Evolutionary conservation across 2,888 invertebrate genomes (phyloP), one percentile per base, ranked within the genome.

Genomic region (Cheilosia pagana): DNA sequence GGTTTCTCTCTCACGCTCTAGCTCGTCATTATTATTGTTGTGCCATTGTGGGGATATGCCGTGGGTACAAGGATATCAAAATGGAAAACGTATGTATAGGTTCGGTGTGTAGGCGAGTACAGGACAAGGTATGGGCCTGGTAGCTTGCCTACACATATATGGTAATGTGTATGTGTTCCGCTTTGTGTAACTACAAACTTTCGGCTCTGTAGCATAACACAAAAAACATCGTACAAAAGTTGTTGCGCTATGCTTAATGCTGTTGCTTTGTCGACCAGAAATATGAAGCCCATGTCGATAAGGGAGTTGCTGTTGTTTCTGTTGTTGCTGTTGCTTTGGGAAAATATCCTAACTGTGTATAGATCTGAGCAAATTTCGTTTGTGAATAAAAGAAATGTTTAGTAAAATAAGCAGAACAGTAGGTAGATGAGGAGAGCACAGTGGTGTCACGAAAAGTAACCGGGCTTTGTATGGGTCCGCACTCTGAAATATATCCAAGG

Each of bases 1-100:
- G 35, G 65, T 72, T 52, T 68, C 76, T 50, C 67, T 43, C 60
- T 48, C 59, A 65, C 59, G 52, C 65, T 71, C 52, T 59, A 52
- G 79, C 65, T 67, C 65, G 50, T 79, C 79, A 79, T 79, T 79
- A 72, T 79, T 79, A 65, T 72, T 79, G 71, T 59, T 79, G 52
- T 72, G 50, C 57, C 60, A 79, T 79, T 79, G 65, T 72, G 43
- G 57, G 53, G 53, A 79, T 79, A 53, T 59, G 57, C 71, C 72
- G 72, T 43, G 63, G 59, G 71, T 65, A 59, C 79, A 67, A 79
- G 79, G 65, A 72, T 79, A 67, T 79, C 72, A 63, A 72, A 65
- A 79, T 79, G 72, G 71, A 79, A 67, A 79, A 60, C 65, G 72
- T 65, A 79, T 72, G 63, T 62, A 19, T 50, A 59, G 25, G 75